Evolutionary conservation across 2,113 vertebrate genomes (phyloP).

Genomic region (Pelusios castaneus): DNA sequence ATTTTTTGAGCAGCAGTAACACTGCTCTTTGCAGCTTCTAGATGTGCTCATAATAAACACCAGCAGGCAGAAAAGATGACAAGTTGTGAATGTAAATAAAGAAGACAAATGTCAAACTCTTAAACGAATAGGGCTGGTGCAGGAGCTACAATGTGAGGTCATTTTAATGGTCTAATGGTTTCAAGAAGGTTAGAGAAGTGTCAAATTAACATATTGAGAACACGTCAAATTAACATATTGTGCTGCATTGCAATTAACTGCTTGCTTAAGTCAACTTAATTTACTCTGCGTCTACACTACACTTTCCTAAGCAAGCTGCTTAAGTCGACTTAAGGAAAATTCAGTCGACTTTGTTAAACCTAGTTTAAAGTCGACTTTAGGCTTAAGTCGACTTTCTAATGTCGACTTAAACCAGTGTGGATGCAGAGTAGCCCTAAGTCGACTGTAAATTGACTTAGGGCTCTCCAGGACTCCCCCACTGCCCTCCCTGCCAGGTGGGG

Average conservation of each 20-base stretch:
- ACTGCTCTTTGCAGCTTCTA: not conserved
- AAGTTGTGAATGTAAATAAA: not conserved
- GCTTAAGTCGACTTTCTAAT: too few relatives aligned
- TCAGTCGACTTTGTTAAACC: too few relatives aligned
- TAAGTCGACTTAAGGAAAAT: too few relatives aligned
- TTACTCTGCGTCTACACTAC: too few relatives aligned
- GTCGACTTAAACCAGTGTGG: too few relatives aligned
- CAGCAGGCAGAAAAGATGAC: not conserved
- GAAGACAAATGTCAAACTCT: not conserved
- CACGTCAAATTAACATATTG: not conserved
- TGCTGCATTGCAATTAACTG: not conserved
- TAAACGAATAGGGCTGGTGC: not conserved
- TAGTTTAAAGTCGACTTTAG: too few relatives aligned
- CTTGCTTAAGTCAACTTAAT: too few relatives aligned
- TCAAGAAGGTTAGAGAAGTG: not conserved
- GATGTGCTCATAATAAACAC: not conserved
- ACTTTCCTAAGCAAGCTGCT: too few relatives aligned
- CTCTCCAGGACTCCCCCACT: too few relatives aligned
- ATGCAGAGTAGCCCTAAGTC: too few relatives aligned
- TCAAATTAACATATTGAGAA: not conserved
- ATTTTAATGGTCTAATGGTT: not conserved
- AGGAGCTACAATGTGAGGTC: not conserved
- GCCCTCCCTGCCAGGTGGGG: too few relatives aligned
- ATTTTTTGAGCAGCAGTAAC: not conserved
- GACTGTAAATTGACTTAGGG: too few relatives aligned